Percentiles rank a stretch among this genome's conserved stretches.
Evolutionary conservation across 2,888 invertebrate species (phyloP).

Genomic region (Drosophila kokeensis): DNA sequence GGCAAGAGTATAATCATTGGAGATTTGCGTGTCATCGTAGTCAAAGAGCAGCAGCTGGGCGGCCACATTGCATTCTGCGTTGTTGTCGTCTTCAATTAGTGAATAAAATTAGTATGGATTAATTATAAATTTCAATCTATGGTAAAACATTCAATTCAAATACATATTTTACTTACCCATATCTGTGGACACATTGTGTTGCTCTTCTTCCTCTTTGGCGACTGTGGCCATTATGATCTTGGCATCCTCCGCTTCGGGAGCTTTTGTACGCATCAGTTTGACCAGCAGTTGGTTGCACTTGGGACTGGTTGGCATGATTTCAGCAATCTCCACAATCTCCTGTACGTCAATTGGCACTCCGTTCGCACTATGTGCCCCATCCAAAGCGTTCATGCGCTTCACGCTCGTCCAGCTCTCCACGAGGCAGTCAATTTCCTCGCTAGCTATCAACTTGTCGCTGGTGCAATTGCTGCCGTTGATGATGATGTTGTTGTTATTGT

Average conservation of each 20-base stretch:
- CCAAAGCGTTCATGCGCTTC: conserved; percentile 79
- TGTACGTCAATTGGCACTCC: conserved; percentile 44
- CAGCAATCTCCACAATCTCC: conserved; percentile 84
- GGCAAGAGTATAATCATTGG: conserved; percentile 83
- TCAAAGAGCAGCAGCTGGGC: conserved; percentile 82
- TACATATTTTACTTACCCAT: conserved; percentile 43
- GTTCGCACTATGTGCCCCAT: conserved; percentile 45
- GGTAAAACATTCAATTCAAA: neutral
- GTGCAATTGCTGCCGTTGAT: conserved; percentile 61
- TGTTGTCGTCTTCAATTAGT: conserved; percentile 54
- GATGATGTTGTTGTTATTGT: conserved; percentile 51
- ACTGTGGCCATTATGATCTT: conserved; percentile 82
- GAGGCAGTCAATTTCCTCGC: conserved; percentile 81
- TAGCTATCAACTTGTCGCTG: conserved; percentile 66
- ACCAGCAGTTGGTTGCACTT: conserved; percentile 89
- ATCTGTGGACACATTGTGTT: conserved; percentile 58
- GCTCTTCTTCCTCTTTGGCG: conserved; percentile 69
- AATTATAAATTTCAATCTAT: conserved; percentile 2
- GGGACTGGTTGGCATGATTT: conserved; percentile 89
- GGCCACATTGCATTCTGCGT: conserved; percentile 72
- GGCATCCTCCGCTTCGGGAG: conserved; percentile 57
- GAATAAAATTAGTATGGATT: neutral
- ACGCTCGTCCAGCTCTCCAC: conserved; percentile 82
- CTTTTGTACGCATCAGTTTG: conserved; percentile 78
- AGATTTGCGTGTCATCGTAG: conserved; percentile 75